Percentiles rank a stretch among this genome's conserved stretches.
phyloP scores from a whole-genome alignment of 2,797 vertebrate genomes.

The Sternarchorhynchus goeldii region DNA sequence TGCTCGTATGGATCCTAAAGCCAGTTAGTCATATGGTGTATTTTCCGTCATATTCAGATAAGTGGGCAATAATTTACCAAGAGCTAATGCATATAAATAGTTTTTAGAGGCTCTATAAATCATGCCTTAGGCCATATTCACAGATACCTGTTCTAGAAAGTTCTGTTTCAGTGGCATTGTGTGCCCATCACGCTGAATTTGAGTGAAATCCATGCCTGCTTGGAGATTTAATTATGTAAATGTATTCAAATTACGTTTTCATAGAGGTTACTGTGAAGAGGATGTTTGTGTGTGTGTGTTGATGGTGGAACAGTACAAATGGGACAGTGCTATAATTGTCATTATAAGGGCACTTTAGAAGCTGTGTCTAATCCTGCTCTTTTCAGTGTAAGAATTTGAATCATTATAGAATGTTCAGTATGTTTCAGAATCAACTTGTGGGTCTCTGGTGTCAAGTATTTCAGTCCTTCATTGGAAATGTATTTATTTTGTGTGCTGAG shows the following conservation, averaged over 20 bases:
- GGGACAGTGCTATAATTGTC: too few species aligned
- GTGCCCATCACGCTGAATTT: too few species aligned
- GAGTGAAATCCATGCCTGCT: too few species aligned
- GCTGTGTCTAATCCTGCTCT: not conserved
- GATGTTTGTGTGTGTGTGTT: too few species aligned
- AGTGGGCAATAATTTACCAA: slow-evolving; percentile 36
- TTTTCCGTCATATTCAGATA: slow-evolving; percentile 49
- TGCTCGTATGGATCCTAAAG: slow-evolving; percentile 43
- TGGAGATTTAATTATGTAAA: too few species aligned
- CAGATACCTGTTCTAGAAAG: not conserved
- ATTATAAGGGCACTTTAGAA: not conserved
- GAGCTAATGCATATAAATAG: slow-evolving; percentile 45
- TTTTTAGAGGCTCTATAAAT: slow-evolving; percentile 30
- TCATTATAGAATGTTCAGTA: not conserved
- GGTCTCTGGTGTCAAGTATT: not conserved
- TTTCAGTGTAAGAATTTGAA: not conserved
- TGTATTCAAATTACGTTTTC: too few species aligned
- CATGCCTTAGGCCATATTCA: slow-evolving; percentile 20
- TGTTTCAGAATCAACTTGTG: slow-evolving; percentile 22
- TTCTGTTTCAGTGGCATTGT: too few species aligned
- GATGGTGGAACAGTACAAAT: too few species aligned
- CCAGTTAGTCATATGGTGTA: slow-evolving; percentile 44
- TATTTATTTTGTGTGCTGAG: not conserved
- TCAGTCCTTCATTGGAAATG: slow-evolving; percentile 11
- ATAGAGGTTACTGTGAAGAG: too few species aligned